Conservation (phyloP, 2,113 vertebrate species). For the Protobothrops mucrosquamatus region DNA sequence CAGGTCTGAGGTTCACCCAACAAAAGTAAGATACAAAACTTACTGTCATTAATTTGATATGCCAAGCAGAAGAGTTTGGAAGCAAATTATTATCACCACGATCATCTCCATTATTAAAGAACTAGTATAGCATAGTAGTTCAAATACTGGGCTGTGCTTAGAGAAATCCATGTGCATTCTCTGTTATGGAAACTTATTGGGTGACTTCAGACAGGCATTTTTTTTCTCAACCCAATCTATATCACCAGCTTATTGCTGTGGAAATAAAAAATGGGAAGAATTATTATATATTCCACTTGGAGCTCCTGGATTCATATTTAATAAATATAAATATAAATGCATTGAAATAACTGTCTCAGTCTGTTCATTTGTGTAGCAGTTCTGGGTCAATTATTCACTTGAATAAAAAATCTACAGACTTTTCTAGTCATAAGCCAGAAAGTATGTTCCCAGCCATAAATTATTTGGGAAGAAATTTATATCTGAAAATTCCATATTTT, state of each 20-base stretch:
- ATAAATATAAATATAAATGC: background rate
- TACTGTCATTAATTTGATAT: background rate
- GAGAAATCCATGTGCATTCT: background rate
- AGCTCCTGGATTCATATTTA: background rate
- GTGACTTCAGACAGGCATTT: background rate
- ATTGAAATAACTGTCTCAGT: background rate
- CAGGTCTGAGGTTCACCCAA: background rate
- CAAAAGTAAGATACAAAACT: background rate
- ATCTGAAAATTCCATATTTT: background rate
- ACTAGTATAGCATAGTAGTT: background rate
- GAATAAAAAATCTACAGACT: background rate
- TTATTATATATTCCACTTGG: background rate
- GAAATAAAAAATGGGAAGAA: background rate
- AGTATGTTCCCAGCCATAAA: background rate
- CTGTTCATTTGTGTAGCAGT: background rate
- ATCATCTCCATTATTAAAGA: background rate
- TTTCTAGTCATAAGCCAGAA: background rate
- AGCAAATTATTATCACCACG: background rate
- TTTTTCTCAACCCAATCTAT: background rate
- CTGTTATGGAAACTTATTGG: background rate
- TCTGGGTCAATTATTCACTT: background rate
- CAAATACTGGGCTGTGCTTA: background rate
- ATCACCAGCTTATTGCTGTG: background rate
- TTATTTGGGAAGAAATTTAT: background rate
- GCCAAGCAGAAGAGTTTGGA: background rate